Evolutionary conservation across 1,140 invertebrate genomes (phyloP).

Genomic region (Artemia franciscana): DNA sequence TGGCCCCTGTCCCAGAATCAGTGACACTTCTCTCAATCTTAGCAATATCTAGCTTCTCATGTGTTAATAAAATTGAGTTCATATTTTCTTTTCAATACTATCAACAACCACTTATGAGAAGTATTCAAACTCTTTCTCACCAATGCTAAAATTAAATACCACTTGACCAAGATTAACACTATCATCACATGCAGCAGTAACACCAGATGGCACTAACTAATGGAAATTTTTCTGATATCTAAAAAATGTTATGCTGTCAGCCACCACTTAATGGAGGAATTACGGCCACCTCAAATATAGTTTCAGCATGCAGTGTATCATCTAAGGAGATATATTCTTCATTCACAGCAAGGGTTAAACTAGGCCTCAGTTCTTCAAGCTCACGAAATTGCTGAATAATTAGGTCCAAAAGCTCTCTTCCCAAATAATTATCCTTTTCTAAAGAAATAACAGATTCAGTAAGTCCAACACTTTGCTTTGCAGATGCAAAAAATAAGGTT

Average conservation of each 20-base stretch:
- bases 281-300: constrained; percentile 50
- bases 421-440: neutral
- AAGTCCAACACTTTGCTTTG: neutral
- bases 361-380: constrained; percentile 38
- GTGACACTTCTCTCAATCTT: constrained; percentile 37
- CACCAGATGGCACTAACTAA: too few species aligned
- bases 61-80: constrained; percentile 34
- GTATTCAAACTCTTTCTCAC: constrained; percentile 4
- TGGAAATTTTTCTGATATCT: too few species aligned
- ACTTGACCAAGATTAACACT: too few species aligned
- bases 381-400: constrained; percentile 32
- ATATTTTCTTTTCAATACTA: constrained; percentile 17
- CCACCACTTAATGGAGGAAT: constrained; percentile 73
- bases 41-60: constrained; percentile 39
- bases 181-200: too few species aligned
- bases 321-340: constrained; percentile 37
- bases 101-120: constrained; percentile 14
- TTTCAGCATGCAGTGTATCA: constrained; percentile 29
- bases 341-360: constrained; percentile 52
- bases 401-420: constrained; percentile 26
- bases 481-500: neutral
- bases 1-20: constrained; percentile 53
- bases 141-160: constrained; percentile 3
- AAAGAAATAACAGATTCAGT: neutral
- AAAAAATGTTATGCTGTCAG: too few species aligned